Evolutionary conservation across 2,113 vertebrate genomes (phyloP), one percentile per base, ranked within the genome.

Genomic region (Callocephalon fimbriatum): DNA sequence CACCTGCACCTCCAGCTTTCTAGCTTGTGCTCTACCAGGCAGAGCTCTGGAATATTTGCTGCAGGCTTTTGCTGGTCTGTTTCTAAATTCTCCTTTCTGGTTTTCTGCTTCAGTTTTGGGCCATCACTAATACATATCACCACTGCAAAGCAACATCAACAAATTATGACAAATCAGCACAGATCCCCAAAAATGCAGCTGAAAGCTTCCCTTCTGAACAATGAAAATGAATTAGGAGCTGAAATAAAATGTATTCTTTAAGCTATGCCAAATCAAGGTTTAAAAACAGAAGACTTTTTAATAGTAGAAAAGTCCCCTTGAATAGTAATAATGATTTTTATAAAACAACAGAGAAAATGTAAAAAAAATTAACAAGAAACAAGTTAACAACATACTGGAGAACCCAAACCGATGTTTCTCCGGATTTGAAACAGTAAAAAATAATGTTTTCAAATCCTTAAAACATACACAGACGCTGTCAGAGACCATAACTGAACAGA

Each of bases 381-480:
- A 77, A 74, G 8, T 66, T 37, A 68, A 29, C 35, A 81, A 54
- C 15, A 59, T 40, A 51, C 27, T 65, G 42, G 27, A 66, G 40
- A 74, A 73, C 25, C 23, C 15, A 67, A 82, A 58, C 2, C 19
- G 15, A 9, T 38, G 12, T 61, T 82, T 82, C 13, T 59, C 47
- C n/a, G 22, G 8, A 44, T 74, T 45, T 48, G 22, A 77, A 70
- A 89, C 2, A n/a, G 10, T 26, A 62, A 88, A 58, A 61, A 63
- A 40, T 7, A 31, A 44, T 3, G 9, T 40, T 58, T 51, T 37
- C 13, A 9, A 70, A 82, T 58, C 45, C 7, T 70, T 81, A 47
- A 77, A 86, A 58, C n/a, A 12, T 40, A 53, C 31, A 90, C 0
- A 0, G 12, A 40, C 6, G 4, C 14, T 54, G 12, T 0, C 50